These are phyloP conservation scores for Rhynchomys soricoides DNA, from an alignment of 2,113 vertebrate species.

Conservation along the genomic window DNA sequence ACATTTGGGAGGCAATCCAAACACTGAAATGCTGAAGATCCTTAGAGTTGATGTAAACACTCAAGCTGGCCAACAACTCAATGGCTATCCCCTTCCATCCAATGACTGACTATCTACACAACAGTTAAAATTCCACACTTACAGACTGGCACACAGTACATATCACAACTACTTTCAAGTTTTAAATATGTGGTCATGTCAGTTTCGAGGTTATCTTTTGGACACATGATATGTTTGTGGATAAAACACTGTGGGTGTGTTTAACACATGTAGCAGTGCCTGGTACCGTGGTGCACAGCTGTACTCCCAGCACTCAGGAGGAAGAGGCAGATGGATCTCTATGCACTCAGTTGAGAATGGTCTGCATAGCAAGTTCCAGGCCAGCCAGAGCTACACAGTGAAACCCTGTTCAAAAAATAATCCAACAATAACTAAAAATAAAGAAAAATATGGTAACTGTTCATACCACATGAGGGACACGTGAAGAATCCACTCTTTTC, in stretches of 20 bases:
- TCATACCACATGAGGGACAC: neutral
- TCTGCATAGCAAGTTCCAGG: neutral
- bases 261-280: neutral
- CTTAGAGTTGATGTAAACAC: neutral
- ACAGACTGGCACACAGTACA: neutral
- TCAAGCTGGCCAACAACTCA: neutral
- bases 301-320: neutral
- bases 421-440: neutral
- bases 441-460: neutral
- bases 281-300: no score
- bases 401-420: neutral
- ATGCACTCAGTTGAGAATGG: neutral
- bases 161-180: neutral
- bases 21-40: conserved; percentile 3
- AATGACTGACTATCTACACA: neutral
- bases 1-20: neutral
- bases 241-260: neutral
- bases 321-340: neutral
- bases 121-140: neutral
- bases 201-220: neutral
- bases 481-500: neutral
- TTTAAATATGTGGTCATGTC: neutral
- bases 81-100: neutral
- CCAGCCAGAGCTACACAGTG: neutral
- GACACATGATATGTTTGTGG: neutral